Conservation (phyloP, 2,797 vertebrate species). For the Smutsia gigantea region DNA sequence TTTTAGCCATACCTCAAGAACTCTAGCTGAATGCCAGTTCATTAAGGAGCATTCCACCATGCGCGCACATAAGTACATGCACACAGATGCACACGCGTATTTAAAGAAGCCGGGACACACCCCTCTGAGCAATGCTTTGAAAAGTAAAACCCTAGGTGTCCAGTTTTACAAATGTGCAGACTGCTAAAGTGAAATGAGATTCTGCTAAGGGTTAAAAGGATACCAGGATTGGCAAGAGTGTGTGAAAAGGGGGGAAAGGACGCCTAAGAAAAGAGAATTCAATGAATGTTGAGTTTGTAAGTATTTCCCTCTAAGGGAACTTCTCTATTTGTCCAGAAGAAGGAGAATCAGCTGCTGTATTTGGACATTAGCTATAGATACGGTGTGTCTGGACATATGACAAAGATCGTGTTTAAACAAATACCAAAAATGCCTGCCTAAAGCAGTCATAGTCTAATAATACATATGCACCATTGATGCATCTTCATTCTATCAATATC, state of each 20-base stretch:
- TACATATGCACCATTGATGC: background rate
- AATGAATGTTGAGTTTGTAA: constrained; percentile 75
- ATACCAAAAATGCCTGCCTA: constrained; percentile 51
- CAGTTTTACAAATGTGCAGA: constrained; percentile 69
- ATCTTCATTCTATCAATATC: background rate
- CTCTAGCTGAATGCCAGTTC: background rate
- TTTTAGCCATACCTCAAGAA: background rate
- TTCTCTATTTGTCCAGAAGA: constrained; percentile 51
- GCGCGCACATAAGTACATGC: background rate
- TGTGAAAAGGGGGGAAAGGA: background rate
- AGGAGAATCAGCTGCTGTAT: constrained; percentile 56
- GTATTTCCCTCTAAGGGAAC: constrained; percentile 67
- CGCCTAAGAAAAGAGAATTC: constrained; percentile 61
- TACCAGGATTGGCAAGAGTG: background rate
- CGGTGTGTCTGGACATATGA: constrained; percentile 18
- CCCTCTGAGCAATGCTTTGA: constrained; percentile 54
- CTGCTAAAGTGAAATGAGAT: constrained; percentile 74
- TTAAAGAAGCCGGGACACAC: background rate
- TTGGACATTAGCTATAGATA: constrained; percentile 67
- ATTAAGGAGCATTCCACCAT: background rate
- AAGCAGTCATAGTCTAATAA: constrained; percentile 43
- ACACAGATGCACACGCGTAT: background rate
- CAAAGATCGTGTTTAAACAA: constrained; percentile 65
- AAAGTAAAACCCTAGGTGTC: constrained; percentile 70
- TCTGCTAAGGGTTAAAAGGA: constrained; percentile 66